Conservation (phyloP, 2,888 invertebrate species). For the Machimus atricapillus region DNA sequence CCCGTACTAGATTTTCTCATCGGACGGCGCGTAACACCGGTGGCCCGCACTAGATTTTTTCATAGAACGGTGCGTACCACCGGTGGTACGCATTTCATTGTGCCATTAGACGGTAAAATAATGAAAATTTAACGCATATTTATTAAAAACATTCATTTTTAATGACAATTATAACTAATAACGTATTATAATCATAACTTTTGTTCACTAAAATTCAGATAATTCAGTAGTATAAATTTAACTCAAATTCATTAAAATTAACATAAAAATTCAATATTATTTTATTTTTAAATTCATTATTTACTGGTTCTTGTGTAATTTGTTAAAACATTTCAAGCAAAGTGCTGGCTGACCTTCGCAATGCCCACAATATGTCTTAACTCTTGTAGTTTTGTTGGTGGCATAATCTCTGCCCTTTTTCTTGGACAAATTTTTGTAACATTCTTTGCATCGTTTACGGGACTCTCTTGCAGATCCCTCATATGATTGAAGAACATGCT, state of each 20-base stretch:
- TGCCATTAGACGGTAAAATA: constrained; percentile 11
- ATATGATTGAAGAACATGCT: constrained; percentile 45
- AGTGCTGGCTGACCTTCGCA: constrained; percentile 15
- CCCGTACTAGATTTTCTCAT: background rate
- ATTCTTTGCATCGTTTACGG: constrained; percentile 44
- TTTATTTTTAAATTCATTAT: background rate
- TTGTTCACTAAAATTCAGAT: background rate
- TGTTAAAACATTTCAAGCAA: constrained; percentile 14
- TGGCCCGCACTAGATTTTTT: no score
- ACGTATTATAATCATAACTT: constrained; percentile 13
- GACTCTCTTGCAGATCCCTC: constrained; percentile 43
- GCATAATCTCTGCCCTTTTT: constrained; percentile 32
- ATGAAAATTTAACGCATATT: constrained; percentile 24
- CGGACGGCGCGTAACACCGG: no score
- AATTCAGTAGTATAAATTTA: background rate
- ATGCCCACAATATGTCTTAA: constrained; percentile 17
- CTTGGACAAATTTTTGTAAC: constrained; percentile 43
- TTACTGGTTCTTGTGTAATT: constrained; percentile 10
- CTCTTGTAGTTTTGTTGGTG: constrained; percentile 27
- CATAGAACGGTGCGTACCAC: background rate
- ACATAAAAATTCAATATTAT: constrained; percentile 11
- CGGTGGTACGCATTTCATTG: background rate
- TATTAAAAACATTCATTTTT: constrained; percentile 6
- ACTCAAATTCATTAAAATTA: background rate
- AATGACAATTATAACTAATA: constrained; percentile 6